Evolutionary conservation across 2,113 vertebrate species (phyloP), one percentile per base, ranked within the genome.

Genomic region (Brachyistius frenatus): DNA sequence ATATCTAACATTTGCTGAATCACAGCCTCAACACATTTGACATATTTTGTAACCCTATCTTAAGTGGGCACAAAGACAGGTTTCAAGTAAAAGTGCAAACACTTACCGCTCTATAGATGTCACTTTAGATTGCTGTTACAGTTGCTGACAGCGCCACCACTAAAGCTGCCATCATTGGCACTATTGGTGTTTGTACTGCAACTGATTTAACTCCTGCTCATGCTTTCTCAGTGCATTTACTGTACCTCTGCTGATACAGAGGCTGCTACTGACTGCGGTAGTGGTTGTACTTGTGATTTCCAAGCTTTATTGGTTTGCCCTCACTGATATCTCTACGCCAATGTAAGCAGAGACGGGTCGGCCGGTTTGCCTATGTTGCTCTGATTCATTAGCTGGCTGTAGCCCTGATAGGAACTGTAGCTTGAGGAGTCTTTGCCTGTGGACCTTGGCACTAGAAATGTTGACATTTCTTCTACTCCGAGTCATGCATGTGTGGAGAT

Each of bases 401-500:
- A 50, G 50, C 52, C 0, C 14, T 77, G 77, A 78, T 66, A 67
- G 66, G 66, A 69, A 35, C 57, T 63, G 35, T 66, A 52, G 70
- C 56, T 84, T 73, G 71, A 58, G 39, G 23, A 77, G 52, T 16
- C 53, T 76, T 78, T 4, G 23, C 39, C 37, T 76, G 62, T 77
- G 58, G 86, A 85, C 69, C 65, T 70, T 89, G 75, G 64, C 80
- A 52, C 36, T 31, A 14, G 32, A 60, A 30, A 78, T 81, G 37
- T 85, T 83, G 73, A 80, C 67, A 44, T 78, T 81, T n/a, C 57
- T 84, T 58, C 71, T 41, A 60, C 63, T 81, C 15, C 2, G 58
- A 84, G 61, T 83, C 72, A 64, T 73, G 54, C 62, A 63, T 74
- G 74, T 73, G 47, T 73, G 36, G 65, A 67, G 78, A 80, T 78